Percentiles rank a stretch among this genome's conserved stretches.
These are phyloP conservation scores for Tenthredo scrophulariae DNA, from an alignment of 2,888 invertebrate species.

Conservation along the genomic window DNA sequence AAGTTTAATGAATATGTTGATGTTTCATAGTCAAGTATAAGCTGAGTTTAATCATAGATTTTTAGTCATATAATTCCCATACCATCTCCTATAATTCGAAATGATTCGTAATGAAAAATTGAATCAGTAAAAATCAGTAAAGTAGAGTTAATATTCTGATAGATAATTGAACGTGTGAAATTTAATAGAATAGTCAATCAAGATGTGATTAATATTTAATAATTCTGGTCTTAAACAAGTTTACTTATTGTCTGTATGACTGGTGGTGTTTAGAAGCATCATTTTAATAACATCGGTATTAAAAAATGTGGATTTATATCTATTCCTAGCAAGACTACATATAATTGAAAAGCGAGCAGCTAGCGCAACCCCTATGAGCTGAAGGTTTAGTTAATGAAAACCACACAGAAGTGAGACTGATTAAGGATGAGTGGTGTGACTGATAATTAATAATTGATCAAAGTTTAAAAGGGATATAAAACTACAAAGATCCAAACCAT, in stretches of 20 bases:
- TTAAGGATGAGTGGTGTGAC: conserved; percentile 64
- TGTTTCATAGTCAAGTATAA: not conserved
- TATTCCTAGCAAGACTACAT: conserved; percentile 71
- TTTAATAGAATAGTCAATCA: not conserved
- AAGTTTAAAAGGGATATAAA: conserved; percentile 63
- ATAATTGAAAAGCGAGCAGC: conserved; percentile 74
- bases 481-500: conserved; percentile 78
- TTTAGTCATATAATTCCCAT: not conserved
- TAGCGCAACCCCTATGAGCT: conserved; percentile 72
- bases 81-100: not conserved
- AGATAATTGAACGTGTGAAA: not conserved
- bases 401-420: conserved; percentile 71
- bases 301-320: conserved; percentile 53
- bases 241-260: not conserved
- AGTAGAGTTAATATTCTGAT: not conserved
- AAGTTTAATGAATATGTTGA: not conserved
- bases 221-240: not conserved
- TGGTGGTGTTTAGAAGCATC: conserved; percentile 5
- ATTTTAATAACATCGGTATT: conserved; percentile 23
- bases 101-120: not conserved
- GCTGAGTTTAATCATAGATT: not conserved
- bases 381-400: conserved; percentile 73
- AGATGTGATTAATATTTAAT: not conserved
- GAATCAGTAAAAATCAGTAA: not conserved
- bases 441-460: conserved; percentile 65